A percentile compares a stretch with the other conserved stretches of the same genome.
These are phyloP conservation scores for Scaptomyza flava DNA, from an alignment of 2,888 invertebrate genomes.

Conservation along the genomic window DNA sequence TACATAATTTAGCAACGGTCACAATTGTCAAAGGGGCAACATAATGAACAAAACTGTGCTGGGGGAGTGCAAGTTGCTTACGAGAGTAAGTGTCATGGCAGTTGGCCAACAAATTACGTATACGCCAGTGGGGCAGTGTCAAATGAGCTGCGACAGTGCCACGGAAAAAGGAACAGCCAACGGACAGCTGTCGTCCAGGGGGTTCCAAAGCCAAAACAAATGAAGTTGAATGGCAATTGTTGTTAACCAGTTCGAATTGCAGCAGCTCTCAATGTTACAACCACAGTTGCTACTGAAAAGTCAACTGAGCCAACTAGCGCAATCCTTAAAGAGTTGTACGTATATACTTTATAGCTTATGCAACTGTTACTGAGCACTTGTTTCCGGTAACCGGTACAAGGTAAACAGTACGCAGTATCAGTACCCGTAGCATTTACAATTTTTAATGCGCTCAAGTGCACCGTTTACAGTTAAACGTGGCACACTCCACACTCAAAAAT, in stretches of 20 bases:
- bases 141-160: slow-evolving; percentile 34
- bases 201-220: slow-evolving; percentile 40
- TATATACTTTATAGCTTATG: not conserved
- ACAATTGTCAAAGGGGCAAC: slow-evolving; percentile 16
- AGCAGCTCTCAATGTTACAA: too few relatives aligned
- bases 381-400: not conserved
- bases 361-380: not conserved
- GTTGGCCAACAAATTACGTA: slow-evolving; percentile 53
- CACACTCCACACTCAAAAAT: slow-evolving; percentile 1
- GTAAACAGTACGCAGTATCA: slow-evolving; percentile 1
- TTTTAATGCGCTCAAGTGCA: slow-evolving; percentile 44
- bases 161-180: slow-evolving; percentile 24
- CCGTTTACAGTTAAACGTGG: slow-evolving; percentile 31
- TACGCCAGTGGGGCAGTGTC: slow-evolving; percentile 41
- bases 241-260: not conserved
- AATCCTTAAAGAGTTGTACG: not conserved
- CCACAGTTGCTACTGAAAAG: too few relatives aligned
- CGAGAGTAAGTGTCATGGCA: slow-evolving; percentile 34
- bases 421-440: slow-evolving; percentile 17
- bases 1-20: slow-evolving; percentile 21
- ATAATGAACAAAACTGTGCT: slow-evolving; percentile 33
- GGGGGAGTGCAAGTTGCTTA: slow-evolving; percentile 20
- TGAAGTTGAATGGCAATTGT: slow-evolving; percentile 49
- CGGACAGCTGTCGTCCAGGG: slow-evolving; percentile 31
- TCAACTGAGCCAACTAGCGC: too few relatives aligned